Evolutionary conservation across 2,888 invertebrate genomes (phyloP).

Genomic region (Sinopyrophorus schimmeli): DNA sequence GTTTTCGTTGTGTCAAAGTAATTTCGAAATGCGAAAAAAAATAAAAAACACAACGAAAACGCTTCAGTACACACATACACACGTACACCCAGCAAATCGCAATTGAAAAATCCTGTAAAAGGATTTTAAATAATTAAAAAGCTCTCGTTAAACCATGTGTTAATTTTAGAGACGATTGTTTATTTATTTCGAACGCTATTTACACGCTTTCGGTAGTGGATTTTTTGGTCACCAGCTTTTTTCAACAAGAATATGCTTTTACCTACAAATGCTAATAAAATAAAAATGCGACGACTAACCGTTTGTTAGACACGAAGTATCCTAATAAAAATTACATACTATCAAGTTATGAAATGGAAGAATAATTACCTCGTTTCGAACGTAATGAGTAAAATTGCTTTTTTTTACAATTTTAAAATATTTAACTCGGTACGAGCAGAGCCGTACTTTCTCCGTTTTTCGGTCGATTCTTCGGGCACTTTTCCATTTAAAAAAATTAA

Average conservation of each 20-base stretch:
- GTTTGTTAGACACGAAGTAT: slow-evolving; percentile 16
- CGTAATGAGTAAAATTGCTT: slow-evolving; percentile 21
- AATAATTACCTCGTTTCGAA: slow-evolving; percentile 19
- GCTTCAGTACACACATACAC: background rate
- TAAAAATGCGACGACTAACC: slow-evolving; percentile 17
- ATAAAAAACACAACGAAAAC: slow-evolving; percentile 1
- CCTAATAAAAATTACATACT: slow-evolving; percentile 21
- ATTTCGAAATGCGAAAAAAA: no score
- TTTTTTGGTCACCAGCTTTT: slow-evolving; percentile 10
- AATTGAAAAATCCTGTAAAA: slow-evolving; percentile 13
- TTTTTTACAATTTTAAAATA: slow-evolving; percentile 21
- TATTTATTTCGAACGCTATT: slow-evolving; percentile 14
- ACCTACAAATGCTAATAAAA: slow-evolving; percentile 16
- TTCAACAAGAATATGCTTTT: slow-evolving; percentile 22
- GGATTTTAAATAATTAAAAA: slow-evolving; percentile 1
- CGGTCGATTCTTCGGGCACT: no score
- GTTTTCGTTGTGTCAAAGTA: no score
- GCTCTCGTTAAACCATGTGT: slow-evolving; percentile 1
- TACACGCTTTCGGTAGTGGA: slow-evolving; percentile 8
- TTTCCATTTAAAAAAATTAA: no score
- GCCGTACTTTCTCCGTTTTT: background rate
- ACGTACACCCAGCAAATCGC: no score
- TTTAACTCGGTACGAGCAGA: slow-evolving; percentile 5
- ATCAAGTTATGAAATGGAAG: slow-evolving; percentile 21
- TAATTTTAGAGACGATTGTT: slow-evolving; percentile 18